Conservation (phyloP, 1,140 invertebrate species). For the Drosophila suzukii region DNA sequence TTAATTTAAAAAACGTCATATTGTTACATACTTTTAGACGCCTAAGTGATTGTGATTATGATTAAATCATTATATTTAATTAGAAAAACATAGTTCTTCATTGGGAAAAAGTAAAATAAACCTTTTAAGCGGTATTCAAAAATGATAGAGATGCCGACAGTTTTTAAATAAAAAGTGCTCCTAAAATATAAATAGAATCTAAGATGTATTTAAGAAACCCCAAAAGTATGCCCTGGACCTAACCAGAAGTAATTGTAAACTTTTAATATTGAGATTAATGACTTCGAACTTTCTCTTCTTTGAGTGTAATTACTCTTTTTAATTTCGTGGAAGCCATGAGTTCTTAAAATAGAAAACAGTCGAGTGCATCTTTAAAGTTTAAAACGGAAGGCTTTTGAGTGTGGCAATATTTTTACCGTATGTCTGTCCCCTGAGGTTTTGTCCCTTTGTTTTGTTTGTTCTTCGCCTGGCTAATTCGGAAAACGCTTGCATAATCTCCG, state of each 20-base stretch:
- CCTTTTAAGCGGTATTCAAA: too few relatives aligned
- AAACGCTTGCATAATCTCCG: constrained; percentile 56
- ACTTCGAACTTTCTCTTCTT: neutral
- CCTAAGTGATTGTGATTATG: too few relatives aligned
- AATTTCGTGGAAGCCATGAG: neutral
- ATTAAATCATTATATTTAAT: too few relatives aligned
- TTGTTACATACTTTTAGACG: too few relatives aligned
- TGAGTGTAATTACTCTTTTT: neutral
- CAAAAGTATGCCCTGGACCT: neutral
- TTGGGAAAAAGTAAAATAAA: too few relatives aligned
- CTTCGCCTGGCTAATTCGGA: constrained; percentile 39
- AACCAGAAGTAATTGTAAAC: neutral
- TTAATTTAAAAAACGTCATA: too few relatives aligned
- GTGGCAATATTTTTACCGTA: constrained; percentile 28
- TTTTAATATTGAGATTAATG: neutral
- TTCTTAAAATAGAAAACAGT: neutral
- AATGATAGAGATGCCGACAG: too few relatives aligned
- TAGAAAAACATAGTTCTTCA: too few relatives aligned
- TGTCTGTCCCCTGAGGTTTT: constrained; percentile 4
- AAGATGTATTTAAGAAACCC: neutral
- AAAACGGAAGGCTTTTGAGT: constrained; percentile 18
- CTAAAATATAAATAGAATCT: too few relatives aligned
- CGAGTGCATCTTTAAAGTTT: neutral
- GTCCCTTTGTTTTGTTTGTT: constrained; percentile 40
- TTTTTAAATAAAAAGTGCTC: too few relatives aligned